Conservation (phyloP, 1,140 invertebrate species). For the Campoletis sonorensis region DNA sequence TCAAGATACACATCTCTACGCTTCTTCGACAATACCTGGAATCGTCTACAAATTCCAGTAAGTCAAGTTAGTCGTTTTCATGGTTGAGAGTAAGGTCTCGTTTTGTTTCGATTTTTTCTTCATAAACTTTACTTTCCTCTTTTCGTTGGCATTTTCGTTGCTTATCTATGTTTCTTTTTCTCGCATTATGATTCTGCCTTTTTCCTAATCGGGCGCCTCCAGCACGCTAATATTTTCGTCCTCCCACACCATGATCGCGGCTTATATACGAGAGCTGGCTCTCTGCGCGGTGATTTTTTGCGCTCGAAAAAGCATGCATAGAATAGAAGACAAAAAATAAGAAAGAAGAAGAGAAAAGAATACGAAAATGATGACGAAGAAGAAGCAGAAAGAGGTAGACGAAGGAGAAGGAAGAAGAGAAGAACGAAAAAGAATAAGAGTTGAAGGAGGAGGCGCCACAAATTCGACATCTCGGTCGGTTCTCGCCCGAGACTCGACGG, state of each 20-base stretch:
- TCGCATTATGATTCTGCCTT: too few species aligned
- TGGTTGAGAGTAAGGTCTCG: background rate
- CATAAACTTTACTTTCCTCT: background rate
- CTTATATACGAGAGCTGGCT: too few species aligned
- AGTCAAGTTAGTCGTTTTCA: background rate
- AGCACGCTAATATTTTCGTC: background rate
- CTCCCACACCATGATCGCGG: too few species aligned
- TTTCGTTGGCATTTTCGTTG: background rate
- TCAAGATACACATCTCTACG: too few species aligned
- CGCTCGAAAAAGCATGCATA: background rate
- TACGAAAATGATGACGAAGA: background rate
- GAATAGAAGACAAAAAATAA: too few species aligned
- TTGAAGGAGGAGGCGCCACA: slow-evolving; percentile 58
- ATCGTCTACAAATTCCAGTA: background rate
- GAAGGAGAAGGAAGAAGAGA: slow-evolving; percentile 3
- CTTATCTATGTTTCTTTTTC: background rate
- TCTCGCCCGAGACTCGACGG: slow-evolving; percentile 23
- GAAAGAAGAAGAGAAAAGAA: too few species aligned
- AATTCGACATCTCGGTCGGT: slow-evolving; percentile 54
- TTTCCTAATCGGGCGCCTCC: background rate
- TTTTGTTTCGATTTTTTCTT: slow-evolving; percentile 10
- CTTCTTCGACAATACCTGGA: background rate
- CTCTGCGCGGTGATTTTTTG: too few species aligned
- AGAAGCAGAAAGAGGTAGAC: too few species aligned
- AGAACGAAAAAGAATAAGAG: slow-evolving; percentile 16